These are phyloP conservation scores for Meteorus colon DNA, from an alignment of 2,888 invertebrate genomes.

Conservation along the genomic window DNA sequence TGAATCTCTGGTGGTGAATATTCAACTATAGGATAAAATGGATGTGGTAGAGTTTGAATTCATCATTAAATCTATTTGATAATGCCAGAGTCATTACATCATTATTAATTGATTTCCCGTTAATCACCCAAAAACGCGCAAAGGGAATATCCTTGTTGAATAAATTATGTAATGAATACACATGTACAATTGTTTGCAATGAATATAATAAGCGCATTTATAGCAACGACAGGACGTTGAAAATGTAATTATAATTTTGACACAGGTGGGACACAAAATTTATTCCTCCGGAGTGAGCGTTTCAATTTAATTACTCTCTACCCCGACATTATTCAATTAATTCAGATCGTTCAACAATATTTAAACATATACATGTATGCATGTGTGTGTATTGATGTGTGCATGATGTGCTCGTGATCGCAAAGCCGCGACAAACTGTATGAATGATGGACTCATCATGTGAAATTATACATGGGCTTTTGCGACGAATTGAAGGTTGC, in stretches of 20 bases:
- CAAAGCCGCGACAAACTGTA: background rate
- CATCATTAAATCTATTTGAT: constrained; percentile 3
- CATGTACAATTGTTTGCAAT: background rate
- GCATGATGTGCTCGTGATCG: background rate
- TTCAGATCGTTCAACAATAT: background rate
- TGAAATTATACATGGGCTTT: background rate
- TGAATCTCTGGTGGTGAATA: background rate
- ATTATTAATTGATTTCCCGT: background rate
- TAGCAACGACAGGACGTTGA: background rate
- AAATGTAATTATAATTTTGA: constrained; percentile 14
- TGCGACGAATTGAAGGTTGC: background rate
- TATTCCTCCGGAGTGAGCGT: background rate
- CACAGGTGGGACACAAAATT: background rate
- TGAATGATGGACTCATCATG: background rate
- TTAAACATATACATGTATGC: background rate
- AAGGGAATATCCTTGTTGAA: background rate
- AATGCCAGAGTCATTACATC: background rate
- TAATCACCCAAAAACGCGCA: background rate
- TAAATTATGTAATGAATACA: background rate
- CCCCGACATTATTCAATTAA: constrained; percentile 1
- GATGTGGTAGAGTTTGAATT: background rate
- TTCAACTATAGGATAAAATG: background rate
- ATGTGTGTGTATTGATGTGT: background rate
- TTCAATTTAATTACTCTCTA: background rate
- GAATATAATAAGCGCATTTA: background rate